Conservation (phyloP, 2,797 vertebrate species). For the Gallinago solitaria region DNA sequence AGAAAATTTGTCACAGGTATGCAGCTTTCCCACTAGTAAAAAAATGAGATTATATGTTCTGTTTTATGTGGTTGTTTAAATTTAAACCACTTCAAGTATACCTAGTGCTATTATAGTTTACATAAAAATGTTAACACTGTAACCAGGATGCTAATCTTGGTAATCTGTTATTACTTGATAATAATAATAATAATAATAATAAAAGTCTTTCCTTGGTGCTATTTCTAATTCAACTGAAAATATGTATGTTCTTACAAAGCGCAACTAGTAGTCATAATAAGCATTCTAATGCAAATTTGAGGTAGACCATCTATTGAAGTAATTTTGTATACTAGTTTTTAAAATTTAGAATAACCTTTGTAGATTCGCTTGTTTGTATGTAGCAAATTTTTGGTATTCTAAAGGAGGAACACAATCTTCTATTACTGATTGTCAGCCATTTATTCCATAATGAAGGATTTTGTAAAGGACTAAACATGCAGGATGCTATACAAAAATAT, state of each 20-base stretch:
- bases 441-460: background rate
- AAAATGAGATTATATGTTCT: background rate
- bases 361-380: background rate
- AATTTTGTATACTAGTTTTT: background rate
- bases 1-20: conserved; percentile 69
- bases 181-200: background rate
- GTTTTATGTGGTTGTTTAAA: background rate
- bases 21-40: background rate
- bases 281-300: background rate
- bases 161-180: background rate
- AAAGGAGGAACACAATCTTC: background rate
- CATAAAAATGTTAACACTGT: background rate
- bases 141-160: background rate
- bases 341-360: background rate
- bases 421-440: background rate
- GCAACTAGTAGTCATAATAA: background rate
- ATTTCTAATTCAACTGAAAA: background rate
- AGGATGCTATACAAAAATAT: background rate
- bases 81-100: background rate
- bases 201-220: background rate
- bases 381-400: background rate
- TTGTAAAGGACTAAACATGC: background rate
- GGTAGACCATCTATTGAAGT: background rate
- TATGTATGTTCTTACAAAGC: background rate
- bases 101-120: background rate